Evolutionary conservation across 2,113 vertebrate genomes (phyloP).

Genomic region (Hippocampus abdominalis): DNA sequence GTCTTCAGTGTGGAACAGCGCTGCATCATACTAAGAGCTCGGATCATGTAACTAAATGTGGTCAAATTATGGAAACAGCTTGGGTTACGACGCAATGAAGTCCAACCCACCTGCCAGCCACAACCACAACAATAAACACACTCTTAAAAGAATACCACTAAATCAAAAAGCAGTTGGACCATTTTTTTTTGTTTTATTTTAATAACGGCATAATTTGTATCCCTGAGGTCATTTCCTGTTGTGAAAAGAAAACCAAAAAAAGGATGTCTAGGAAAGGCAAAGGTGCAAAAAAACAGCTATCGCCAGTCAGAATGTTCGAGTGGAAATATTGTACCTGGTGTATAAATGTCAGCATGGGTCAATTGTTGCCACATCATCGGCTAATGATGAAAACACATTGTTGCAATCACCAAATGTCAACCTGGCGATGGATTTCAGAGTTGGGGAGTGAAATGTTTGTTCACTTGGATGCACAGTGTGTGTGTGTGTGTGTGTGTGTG

Average conservation of each 20-base stretch:
- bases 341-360: constrained; percentile 54
- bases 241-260: background rate
- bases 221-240: too few species aligned
- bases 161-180: too few species aligned
- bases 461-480: constrained; percentile 24
- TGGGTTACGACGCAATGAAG: too few species aligned
- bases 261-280: constrained; percentile 31
- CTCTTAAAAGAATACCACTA: too few species aligned
- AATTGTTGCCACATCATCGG: constrained; percentile 48
- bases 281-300: constrained; percentile 33
- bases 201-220: too few species aligned
- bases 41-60: too few species aligned
- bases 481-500: constrained; percentile 27
- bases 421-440: constrained; percentile 42
- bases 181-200: background rate
- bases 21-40: too few species aligned
- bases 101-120: too few species aligned
- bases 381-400: constrained; percentile 55
- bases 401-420: constrained; percentile 59
- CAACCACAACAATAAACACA: too few species aligned
- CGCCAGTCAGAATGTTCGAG: constrained; percentile 28
- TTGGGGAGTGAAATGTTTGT: constrained; percentile 47
- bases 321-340: constrained; percentile 37
- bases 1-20: too few species aligned
- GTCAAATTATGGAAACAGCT: too few species aligned